Conservation (phyloP, 2,113 vertebrate genomes). For the Rattus norvegicus region DNA sequence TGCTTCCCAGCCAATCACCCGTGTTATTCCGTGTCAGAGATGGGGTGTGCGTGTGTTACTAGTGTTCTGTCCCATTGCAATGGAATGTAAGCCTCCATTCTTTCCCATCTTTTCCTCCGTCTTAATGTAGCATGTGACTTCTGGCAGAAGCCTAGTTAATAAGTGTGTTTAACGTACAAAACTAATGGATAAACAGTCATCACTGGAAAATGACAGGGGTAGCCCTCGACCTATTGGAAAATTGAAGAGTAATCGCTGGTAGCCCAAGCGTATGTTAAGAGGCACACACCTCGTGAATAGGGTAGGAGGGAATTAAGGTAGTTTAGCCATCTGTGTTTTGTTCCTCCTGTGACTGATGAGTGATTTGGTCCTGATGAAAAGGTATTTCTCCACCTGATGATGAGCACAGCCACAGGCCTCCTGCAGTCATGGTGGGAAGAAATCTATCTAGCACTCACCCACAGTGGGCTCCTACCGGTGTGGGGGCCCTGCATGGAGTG, state of each 20-base stretch:
- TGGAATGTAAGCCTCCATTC: neutral
- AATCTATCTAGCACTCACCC: neutral
- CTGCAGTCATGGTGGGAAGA: neutral
- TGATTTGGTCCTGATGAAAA: constrained; percentile 27
- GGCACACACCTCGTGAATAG: rapidly evolving
- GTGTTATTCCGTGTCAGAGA: neutral
- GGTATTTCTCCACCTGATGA: constrained; percentile 27
- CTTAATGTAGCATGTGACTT: neutral
- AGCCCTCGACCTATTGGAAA: neutral
- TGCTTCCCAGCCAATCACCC: neutral
- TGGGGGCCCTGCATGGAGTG: neutral
- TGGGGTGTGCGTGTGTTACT: neutral
- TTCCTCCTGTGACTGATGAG: constrained; percentile 14
- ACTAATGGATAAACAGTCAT: neutral
- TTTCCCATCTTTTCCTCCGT: neutral
- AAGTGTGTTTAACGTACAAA: neutral
- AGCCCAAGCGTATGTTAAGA: neutral
- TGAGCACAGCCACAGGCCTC: constrained; percentile 7
- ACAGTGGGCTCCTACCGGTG: neutral
- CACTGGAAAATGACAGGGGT: neutral
- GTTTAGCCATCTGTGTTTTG: neutral
- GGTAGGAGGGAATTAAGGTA: neutral
- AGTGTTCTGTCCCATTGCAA: neutral
- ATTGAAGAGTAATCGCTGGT: neutral
- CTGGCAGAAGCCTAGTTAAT: neutral